phyloP scores from a whole-genome alignment of 2,888 invertebrate genomes.

The Dicyrtoma fusca region DNA sequence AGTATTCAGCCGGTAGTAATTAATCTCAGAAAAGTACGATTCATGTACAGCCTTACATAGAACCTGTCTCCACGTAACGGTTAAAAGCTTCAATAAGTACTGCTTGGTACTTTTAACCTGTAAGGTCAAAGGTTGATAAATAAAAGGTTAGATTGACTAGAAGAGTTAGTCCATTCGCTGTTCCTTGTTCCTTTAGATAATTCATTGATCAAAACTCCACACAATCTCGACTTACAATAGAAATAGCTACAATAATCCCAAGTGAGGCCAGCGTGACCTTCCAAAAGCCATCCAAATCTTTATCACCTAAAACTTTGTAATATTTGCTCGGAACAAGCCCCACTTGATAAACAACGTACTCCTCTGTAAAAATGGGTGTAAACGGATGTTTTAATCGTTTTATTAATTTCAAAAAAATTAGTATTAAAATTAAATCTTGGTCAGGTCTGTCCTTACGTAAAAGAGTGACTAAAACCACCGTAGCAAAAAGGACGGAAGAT shows the following conservation, averaged over 20 bases:
- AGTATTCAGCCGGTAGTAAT: slow-evolving; percentile 51
- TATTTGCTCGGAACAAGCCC: slow-evolving; percentile 64
- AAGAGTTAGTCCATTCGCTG: too few species aligned
- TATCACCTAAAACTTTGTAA: slow-evolving; percentile 63
- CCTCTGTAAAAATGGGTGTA: slow-evolving; percentile 59
- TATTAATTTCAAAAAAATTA: background rate
- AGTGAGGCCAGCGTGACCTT: slow-evolving; percentile 53
- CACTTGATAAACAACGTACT: slow-evolving; percentile 63
- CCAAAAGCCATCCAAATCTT: slow-evolving; percentile 61
- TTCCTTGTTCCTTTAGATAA: background rate
- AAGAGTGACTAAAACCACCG: slow-evolving; percentile 42
- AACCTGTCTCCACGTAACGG: slow-evolving; percentile 62
- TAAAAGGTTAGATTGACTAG: too few species aligned
- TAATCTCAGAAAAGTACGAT: slow-evolving; percentile 62
- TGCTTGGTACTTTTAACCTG: slow-evolving; percentile 61
- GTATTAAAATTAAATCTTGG: slow-evolving; percentile 26
- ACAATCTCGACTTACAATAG: slow-evolving; percentile 60
- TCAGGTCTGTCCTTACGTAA: slow-evolving; percentile 42
- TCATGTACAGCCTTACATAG: slow-evolving; percentile 62
- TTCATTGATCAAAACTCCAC: too few species aligned
- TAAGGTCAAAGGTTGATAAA: too few species aligned
- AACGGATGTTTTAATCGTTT: background rate
- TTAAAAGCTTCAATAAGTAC: slow-evolving; percentile 61
- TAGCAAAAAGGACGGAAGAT: slow-evolving; percentile 46
- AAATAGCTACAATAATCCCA: slow-evolving; percentile 58